Evolutionary conservation across 1,140 invertebrate genomes (phyloP), one percentile per base, ranked within the genome.

Genomic region (Sipha flava): DNA sequence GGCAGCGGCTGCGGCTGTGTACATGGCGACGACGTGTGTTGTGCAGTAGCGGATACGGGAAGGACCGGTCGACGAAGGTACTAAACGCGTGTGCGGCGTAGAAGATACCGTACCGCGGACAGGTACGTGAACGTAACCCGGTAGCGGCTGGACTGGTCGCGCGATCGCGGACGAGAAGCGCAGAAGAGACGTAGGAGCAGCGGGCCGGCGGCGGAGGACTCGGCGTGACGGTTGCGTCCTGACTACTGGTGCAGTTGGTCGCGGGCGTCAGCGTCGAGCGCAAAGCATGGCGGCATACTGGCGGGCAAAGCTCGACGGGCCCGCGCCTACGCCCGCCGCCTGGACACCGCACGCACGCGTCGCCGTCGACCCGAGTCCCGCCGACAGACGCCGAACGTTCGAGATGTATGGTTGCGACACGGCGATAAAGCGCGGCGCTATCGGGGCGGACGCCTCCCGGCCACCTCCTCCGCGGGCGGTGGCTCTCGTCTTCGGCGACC

Each of bases 151-250:
- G n/a, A n/a, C n/a, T n/a, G n/a, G n/a, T n/a, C n/a, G n/a, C n/a
- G n/a, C n/a, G n/a, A n/a, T n/a, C n/a, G n/a, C n/a, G n/a, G n/a
- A n/a, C n/a, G n/a, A n/a, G n/a, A n/a, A n/a, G n/a, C n/a, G n/a
- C n/a, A n/a, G n/a, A n/a, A n/a, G n/a, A n/a, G n/a, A n/a, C n/a
- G 37, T 12, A 23, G 43, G 68, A 26, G 14, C 3, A n/a, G 4
- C 21, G 23, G 47, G 26, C 29, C 40, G 66, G n/a, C 12, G 45
- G 29, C 45, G 47, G n/a, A n/a, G n/a, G n/a, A n/a, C n/a, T n/a
- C 52, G 21, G 88, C 85, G 88, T 88, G 87, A 87, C 88, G 85
- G 89, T 87, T 87, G 88, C 89, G 86, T 87, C 87, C 89, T 88
- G 86, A 90, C 89, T 89, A 90, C 90, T 86, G 87, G 89, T 86